Conservation (phyloP, 53 echinoderm and acorn worm species). For the Hippasteria phrygiana region DNA sequence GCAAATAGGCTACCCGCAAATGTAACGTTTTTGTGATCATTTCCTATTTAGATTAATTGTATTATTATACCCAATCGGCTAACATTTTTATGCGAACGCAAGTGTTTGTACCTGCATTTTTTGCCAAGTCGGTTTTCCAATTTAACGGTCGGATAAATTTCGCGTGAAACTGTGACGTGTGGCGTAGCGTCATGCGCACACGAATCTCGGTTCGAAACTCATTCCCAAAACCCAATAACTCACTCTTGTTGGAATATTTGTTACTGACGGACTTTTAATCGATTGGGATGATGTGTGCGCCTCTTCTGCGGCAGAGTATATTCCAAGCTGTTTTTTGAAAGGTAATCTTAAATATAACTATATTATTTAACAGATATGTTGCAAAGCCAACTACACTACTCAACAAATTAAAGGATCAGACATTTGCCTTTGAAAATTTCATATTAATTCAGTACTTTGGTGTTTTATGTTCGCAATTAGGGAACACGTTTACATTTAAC, state of each 20-base stretch:
- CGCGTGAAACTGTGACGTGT: not conserved
- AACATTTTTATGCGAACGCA: not conserved
- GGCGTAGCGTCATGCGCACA: not conserved
- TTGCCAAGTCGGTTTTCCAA: not conserved
- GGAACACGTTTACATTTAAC: no score
- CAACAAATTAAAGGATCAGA: no score
- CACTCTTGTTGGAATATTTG: not conserved
- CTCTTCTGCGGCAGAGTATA: not conserved
- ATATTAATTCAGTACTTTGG: no score
- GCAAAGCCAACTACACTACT: no score
- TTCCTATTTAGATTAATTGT: not conserved
- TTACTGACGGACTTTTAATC: not conserved
- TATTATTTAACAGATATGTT: no score
- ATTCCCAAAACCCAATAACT: not conserved
- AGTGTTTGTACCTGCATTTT: conserved; percentile 4
- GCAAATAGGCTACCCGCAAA: no score
- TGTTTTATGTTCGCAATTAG: no score
- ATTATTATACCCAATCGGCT: not conserved
- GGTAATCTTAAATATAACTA: not conserved
- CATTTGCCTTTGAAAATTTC: no score
- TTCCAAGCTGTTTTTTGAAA: not conserved
- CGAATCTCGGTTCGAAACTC: not conserved
- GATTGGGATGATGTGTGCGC: not conserved
- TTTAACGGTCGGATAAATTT: not conserved
- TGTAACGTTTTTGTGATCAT: not conserved